A percentile compares a stretch with the other conserved stretches of the same genome.
Conservation (phyloP, 1,140 invertebrate species). For the Aphaenogaster rudis region DNA sequence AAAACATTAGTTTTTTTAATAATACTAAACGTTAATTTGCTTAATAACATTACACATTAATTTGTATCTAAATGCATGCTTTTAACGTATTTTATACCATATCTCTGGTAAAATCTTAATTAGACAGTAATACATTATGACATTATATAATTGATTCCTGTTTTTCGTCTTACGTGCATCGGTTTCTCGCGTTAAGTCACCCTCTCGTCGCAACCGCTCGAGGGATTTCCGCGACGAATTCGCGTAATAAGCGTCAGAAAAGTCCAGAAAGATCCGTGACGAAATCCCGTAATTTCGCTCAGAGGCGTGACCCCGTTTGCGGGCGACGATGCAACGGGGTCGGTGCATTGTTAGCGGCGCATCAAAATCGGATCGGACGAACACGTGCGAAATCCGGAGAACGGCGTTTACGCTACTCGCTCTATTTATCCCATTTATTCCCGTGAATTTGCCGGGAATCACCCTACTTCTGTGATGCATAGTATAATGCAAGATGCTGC, state of each 20-base stretch:
- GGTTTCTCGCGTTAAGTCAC: slow-evolving; percentile 3
- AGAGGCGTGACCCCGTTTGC: slow-evolving; percentile 49
- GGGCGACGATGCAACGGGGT: slow-evolving; percentile 58
- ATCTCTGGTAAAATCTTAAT: slow-evolving; percentile 14
- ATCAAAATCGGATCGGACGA: slow-evolving; percentile 82
- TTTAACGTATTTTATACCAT: not conserved
- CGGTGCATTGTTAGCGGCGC: slow-evolving; percentile 78
- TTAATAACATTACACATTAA: not conserved
- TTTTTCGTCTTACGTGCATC: not conserved
- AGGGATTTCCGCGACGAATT: slow-evolving; percentile 41
- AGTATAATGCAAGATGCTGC: not conserved
- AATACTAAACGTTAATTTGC: no score
- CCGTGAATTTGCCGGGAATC: not conserved
- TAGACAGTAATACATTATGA: not conserved
- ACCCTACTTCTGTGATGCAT: not conserved
- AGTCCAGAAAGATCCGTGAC: slow-evolving; percentile 50
- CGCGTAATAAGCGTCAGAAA: slow-evolving; percentile 44
- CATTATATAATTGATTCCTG: not conserved
- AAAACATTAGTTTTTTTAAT: no score
- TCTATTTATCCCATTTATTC: slow-evolving; percentile 44
- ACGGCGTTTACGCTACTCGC: slow-evolving; percentile 7
- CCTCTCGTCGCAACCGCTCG: slow-evolving; percentile 22
- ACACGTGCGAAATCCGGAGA: slow-evolving; percentile 77
- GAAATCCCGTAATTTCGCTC: slow-evolving; percentile 54
- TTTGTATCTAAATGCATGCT: not conserved